A percentile compares a stretch with the other conserved stretches of the same genome.
Conservation (phyloP, 2,113 vertebrate species). For the Origma solitaria region DNA sequence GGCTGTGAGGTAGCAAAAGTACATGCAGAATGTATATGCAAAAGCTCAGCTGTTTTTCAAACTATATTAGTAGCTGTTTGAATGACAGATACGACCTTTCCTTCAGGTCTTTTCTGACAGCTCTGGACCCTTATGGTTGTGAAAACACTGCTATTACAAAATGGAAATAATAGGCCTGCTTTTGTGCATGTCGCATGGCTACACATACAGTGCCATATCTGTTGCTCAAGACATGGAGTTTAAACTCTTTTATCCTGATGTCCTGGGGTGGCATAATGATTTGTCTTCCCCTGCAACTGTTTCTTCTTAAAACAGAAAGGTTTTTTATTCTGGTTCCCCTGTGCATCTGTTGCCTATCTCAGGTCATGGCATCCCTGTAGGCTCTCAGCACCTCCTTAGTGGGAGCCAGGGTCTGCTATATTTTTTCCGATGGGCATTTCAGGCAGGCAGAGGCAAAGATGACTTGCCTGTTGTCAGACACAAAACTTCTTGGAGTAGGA, state of each 20-base stretch:
- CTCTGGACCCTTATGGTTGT: background rate
- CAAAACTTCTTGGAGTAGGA: background rate
- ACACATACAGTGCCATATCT: background rate
- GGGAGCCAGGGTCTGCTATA: background rate
- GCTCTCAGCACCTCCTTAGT: background rate
- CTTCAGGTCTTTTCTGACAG: background rate
- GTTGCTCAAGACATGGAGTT: background rate
- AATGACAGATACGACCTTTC: background rate
- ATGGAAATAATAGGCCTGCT: background rate
- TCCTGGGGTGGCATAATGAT: too few species aligned
- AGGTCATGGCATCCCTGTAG: background rate
- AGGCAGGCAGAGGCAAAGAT: background rate
- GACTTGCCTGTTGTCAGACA: background rate
- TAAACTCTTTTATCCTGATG: background rate
- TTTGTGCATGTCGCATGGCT: background rate
- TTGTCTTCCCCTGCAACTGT: background rate
- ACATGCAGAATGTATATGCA: background rate
- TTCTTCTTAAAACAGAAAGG: background rate
- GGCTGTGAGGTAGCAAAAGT: background rate
- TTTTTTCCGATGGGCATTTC: background rate
- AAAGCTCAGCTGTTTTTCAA: background rate
- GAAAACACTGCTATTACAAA: background rate
- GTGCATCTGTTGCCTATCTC: background rate
- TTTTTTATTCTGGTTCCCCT: background rate
- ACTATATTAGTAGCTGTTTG: background rate